These are phyloP conservation scores for Intellagama lesueurii DNA, from an alignment of 2,797 vertebrate genomes.

Conservation along the genomic window DNA sequence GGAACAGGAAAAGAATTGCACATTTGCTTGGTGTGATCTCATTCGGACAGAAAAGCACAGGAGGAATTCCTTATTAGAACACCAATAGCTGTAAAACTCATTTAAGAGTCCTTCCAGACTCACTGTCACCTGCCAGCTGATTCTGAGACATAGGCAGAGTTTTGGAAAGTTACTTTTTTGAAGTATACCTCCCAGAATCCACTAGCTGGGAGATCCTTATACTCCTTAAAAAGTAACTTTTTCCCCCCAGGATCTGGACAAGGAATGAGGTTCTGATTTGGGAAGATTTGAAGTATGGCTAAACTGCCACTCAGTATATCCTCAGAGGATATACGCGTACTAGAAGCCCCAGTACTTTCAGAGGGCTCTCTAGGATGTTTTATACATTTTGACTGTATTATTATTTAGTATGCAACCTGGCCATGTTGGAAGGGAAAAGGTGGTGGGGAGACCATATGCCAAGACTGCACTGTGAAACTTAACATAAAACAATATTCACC, in stretches of 20 bases:
- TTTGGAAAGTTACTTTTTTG: too few relatives aligned
- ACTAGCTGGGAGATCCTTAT: too few relatives aligned
- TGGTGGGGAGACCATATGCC: background rate
- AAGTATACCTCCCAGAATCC: too few relatives aligned
- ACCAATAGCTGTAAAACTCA: background rate
- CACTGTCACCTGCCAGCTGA: background rate
- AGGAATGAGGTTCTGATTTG: background rate
- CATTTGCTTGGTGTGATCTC: too few relatives aligned
- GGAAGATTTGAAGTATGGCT: background rate
- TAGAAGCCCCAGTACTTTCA: background rate
- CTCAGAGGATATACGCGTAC: background rate
- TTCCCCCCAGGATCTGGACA: too few relatives aligned
- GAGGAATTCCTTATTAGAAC: background rate
- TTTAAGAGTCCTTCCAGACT: background rate
- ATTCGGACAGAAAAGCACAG: background rate
- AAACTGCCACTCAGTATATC: background rate
- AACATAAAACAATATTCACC: background rate
- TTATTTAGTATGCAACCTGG: background rate
- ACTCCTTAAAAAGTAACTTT: too few relatives aligned
- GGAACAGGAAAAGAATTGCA: too few relatives aligned
- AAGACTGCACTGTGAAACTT: background rate
- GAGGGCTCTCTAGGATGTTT: background rate
- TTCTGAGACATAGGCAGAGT: background rate
- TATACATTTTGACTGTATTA: background rate
- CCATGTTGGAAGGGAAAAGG: background rate